phyloP scores from a whole-genome alignment of 2,113 vertebrate species.

The Motacilla tschutschensis region DNA sequence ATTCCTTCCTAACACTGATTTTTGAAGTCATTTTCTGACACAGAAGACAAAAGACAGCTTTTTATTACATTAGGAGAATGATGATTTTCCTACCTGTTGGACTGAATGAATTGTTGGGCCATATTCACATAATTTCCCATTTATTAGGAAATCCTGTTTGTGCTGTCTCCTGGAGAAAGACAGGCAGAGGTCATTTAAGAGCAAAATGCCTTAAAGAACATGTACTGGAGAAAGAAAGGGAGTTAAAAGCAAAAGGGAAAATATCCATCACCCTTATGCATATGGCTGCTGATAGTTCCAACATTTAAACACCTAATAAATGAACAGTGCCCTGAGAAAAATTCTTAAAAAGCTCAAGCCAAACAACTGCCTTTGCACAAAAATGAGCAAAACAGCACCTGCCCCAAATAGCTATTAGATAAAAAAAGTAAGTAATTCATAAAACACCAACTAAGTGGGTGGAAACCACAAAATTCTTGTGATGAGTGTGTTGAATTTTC shows the following conservation, averaged over 20 bases:
- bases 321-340: neutral
- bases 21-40: neutral
- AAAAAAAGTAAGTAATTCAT: neutral
- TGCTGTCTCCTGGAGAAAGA: neutral
- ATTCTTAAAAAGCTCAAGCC: neutral
- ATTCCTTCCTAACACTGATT: neutral
- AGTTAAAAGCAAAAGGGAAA: neutral
- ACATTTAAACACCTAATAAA: neutral
- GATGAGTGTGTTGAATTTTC: neutral
- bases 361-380: accelerated
- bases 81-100: neutral
- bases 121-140: neutral
- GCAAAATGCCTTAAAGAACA: neutral
- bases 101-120: neutral
- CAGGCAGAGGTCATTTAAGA: neutral
- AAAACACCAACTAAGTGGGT: neutral
- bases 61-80: neutral
- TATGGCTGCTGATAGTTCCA: neutral
- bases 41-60: neutral
- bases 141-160: neutral
- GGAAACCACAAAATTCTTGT: neutral
- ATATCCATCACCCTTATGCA: neutral
- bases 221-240: neutral
- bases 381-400: neutral
- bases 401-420: neutral